These are phyloP conservation scores for Thryonomys swinderianus DNA, from an alignment of 2,113 vertebrate species.

Conservation along the genomic window DNA sequence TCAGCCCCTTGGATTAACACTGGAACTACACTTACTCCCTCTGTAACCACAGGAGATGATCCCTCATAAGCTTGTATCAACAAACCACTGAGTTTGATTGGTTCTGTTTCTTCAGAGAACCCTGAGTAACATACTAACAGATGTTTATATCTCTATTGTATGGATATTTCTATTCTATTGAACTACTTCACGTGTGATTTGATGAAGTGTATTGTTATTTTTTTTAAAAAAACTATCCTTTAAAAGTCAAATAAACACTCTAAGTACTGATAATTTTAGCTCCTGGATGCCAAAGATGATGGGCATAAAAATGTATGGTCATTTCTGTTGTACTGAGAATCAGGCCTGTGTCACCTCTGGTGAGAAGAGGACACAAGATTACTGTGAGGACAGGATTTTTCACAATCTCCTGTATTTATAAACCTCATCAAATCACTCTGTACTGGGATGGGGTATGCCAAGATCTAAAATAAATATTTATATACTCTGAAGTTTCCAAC, in stretches of 20 bases:
- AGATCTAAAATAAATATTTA: constrained; percentile 15
- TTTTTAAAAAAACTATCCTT: neutral
- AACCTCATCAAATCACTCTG: neutral
- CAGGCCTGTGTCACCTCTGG: neutral
- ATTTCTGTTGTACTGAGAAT: neutral
- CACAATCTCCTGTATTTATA: neutral
- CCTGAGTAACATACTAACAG: neutral
- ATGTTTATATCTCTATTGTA: neutral
- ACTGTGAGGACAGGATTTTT: neutral
- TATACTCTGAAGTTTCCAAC: constrained; percentile 20
- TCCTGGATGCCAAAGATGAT: neutral
- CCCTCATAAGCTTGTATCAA: neutral
- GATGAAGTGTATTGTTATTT: neutral
- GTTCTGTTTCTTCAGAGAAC: neutral
- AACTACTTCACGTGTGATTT: neutral
- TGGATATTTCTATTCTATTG: neutral
- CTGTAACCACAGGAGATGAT: neutral
- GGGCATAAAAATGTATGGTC: neutral
- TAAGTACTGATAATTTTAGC: neutral
- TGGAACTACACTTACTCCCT: neutral
- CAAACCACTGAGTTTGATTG: too few species aligned
- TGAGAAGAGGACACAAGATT: neutral
- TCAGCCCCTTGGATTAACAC: neutral
- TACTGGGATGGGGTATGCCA: neutral
- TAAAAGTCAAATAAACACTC: constrained; percentile 23